phyloP scores from a whole-genome alignment of 2,888 invertebrate genomes.

The Lottia gigantea region DNA sequence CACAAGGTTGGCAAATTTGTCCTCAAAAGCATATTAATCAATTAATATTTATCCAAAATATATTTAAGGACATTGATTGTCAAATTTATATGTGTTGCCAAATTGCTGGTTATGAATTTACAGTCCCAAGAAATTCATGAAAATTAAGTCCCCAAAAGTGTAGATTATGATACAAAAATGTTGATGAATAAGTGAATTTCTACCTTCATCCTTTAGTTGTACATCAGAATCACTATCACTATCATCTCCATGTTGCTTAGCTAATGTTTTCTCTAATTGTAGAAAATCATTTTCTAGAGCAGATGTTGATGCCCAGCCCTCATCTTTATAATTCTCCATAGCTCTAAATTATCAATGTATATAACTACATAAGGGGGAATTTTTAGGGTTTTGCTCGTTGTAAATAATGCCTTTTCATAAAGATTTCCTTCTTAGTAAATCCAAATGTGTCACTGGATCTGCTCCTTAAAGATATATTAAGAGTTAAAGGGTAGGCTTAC shows the following conservation, averaged over 20 bases:
- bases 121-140: not conserved
- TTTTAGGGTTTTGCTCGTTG: too few relatives aligned
- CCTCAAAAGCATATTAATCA: too few relatives aligned
- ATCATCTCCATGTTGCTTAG: constrained; percentile 73
- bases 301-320: constrained; percentile 68
- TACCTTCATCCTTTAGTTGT: constrained; percentile 63
- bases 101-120: not conserved
- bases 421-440: too few relatives aligned
- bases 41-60: too few relatives aligned
- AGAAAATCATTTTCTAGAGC: constrained; percentile 69
- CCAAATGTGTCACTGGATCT: too few relatives aligned
- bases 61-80: too few relatives aligned
- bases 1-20: too few relatives aligned
- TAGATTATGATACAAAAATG: not conserved
- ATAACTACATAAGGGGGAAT: not conserved
- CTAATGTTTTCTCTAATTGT: constrained; percentile 79
- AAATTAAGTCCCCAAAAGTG: not conserved
- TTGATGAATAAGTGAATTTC: not conserved
- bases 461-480: too few relatives aligned
- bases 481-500: too few relatives aligned
- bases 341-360: constrained; percentile 40
- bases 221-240: constrained; percentile 57
- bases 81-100: too few relatives aligned
- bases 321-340: constrained; percentile 67
- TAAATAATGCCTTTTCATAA: too few relatives aligned